These are phyloP conservation scores for Vultur gryphus DNA, from an alignment of 2,797 vertebrate genomes.

Conservation along the genomic window DNA sequence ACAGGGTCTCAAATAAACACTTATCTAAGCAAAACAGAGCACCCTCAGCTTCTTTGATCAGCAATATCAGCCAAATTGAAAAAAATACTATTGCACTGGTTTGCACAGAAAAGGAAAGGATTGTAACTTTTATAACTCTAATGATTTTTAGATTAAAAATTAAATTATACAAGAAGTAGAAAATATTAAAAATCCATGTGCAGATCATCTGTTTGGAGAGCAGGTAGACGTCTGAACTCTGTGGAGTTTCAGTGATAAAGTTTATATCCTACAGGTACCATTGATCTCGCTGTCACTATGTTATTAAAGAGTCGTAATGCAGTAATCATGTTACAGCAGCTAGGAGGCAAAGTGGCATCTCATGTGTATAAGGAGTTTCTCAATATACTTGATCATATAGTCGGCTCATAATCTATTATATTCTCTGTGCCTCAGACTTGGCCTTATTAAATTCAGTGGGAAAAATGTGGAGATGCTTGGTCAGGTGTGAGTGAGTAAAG, in stretches of 20 bases:
- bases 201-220: neutral
- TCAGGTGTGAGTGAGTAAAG: neutral
- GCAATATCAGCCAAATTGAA: neutral
- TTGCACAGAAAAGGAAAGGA: neutral
- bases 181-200: neutral
- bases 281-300: neutral
- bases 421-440: neutral
- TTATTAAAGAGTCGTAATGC: neutral
- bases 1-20: neutral
- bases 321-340: neutral
- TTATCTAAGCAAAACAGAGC: neutral
- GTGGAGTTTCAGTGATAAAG: neutral
- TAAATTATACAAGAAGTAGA: neutral
- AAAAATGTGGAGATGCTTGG: neutral
- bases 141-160: slow-evolving; percentile 26
- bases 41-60: neutral
- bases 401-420: neutral
- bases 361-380: neutral
- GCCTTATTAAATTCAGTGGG: neutral
- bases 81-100: neutral
- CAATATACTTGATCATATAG: neutral
- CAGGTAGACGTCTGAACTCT: neutral
- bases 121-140: neutral
- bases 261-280: neutral
- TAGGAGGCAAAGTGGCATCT: neutral